A percentile compares a stretch with the other conserved stretches of the same genome.
phyloP scores from a whole-genome alignment of 2,113 vertebrate species.

The Muntiacus muntjak region DNA sequence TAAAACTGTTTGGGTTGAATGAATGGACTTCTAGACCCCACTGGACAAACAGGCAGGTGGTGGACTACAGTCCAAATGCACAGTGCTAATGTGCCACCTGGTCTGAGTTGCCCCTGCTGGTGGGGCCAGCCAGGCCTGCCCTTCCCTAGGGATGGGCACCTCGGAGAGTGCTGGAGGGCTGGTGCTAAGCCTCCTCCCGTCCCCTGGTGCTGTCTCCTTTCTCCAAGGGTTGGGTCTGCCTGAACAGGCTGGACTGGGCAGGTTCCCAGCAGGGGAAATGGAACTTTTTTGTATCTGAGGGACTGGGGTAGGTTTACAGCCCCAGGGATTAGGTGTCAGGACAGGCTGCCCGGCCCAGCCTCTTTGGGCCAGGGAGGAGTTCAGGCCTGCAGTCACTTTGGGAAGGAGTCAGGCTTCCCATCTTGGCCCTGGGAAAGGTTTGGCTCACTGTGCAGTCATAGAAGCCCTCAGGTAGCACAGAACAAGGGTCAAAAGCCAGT shows the following conservation, averaged over 20 bases:
- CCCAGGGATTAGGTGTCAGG: conserved; percentile 5
- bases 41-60: not conserved
- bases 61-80: not conserved
- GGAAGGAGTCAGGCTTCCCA: not conserved
- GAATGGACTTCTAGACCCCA: not conserved
- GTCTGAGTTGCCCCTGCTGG: not conserved
- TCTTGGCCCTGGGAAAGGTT: not conserved
- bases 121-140: not conserved
- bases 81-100: not conserved
- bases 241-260: conserved; percentile 60
- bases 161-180: not conserved
- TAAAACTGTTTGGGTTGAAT: not conserved
- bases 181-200: too few species aligned
- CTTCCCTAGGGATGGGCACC: not conserved
- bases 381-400: not conserved
- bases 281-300: conserved; percentile 65
- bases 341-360: not conserved
- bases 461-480: not conserved
- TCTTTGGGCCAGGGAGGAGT: not conserved
- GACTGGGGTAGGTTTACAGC: not conserved
- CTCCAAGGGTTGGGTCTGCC: not conserved
- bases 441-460: not conserved
- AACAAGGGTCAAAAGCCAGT: not conserved
- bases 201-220: not conserved
- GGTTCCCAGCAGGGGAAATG: conserved; percentile 46